These are phyloP conservation scores for Volucella inanis DNA, from an alignment of 2,888 invertebrate species.

Conservation along the genomic window DNA sequence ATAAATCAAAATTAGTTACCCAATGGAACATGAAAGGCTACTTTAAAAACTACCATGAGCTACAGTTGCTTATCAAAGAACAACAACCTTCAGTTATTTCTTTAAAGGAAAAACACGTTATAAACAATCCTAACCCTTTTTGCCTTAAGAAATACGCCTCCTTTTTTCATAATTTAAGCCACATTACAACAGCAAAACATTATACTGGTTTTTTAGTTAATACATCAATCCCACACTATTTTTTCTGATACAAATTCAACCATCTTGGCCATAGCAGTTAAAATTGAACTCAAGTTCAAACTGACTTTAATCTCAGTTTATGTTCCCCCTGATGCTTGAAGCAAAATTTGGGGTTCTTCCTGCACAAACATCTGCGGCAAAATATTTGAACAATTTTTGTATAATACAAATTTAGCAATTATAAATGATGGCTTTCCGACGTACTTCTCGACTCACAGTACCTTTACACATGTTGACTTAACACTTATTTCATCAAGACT, in stretches of 20 bases:
- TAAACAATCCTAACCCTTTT: not conserved
- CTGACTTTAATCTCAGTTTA: conserved; percentile 18
- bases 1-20: no score
- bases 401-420: not conserved
- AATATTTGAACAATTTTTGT: conserved; percentile 14
- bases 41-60: conserved; percentile 32
- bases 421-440: conserved; percentile 27
- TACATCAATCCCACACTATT: conserved; percentile 29
- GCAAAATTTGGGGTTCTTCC: conserved; percentile 26
- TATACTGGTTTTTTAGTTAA: conserved; percentile 27
- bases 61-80: conserved; percentile 42
- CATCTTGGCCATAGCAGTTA: not conserved
- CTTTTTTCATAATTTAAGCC: not conserved
- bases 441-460: conserved; percentile 40
- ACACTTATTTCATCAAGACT: conserved; percentile 33
- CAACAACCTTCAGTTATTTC: conserved; percentile 28
- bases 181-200: conserved; percentile 12
- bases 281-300: conserved; percentile 10
- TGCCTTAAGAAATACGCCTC: not conserved
- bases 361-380: conserved; percentile 18
- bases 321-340: conserved; percentile 7
- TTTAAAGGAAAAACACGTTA: conserved; percentile 21
- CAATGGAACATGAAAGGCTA: conserved; percentile 42
- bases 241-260: conserved; percentile 18
- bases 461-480: conserved; percentile 37